Base-by-base conservation (phyloP, 1,140 invertebrate genomes). In the Drosophila kepulauana region DNA sequence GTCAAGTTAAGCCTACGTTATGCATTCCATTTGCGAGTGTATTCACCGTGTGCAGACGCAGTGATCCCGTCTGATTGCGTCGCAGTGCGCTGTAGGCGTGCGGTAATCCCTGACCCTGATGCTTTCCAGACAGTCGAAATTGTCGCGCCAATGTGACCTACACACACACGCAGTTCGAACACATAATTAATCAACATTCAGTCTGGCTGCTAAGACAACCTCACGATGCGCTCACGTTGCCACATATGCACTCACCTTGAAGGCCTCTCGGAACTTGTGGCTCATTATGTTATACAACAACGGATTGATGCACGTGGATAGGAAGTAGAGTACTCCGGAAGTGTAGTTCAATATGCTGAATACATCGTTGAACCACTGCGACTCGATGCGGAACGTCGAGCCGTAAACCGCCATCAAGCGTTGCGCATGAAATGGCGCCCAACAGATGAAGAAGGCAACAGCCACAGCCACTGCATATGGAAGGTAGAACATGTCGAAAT, bases 351-450 rank as follows among this genome's bases (percentile, higher is more conserved):
- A 92, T 20, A 94, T 93, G 7, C 93, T 93, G 85, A 96, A 96
- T n/a, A 94, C 93, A 52, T 91, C 82, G 87, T 57, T 93, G 86
- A 51, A 94, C 91, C 75, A 91, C 84, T 45, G 91, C 75, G 33
- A 82, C 75, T 71, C 93, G 81, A 70, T 93, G 92, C 56, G 92
- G 54, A 72, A 71, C 7, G 85, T 54, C 15, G 74, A 85, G 25
- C 94, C 95, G 67, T 97, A 96, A 5, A 96, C 95, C 0, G 96
- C 96, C 20, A 97, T 93, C 5, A 98, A 92, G 7, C 97, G 93
- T 87, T 99, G 98, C 0, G 97, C 96, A 90, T 99, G 98, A 92
- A 98, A 99, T 2, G 98, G 98, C 0, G 97, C 97, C 97, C 98
- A 99, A 93, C 98, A 99, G 11, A 98, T 94, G 93, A 99, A 98